Percentiles rank a stretch among this genome's conserved stretches.
Conservation (phyloP, 2,888 invertebrate species). For the Pogonocherus hispidulus region DNA sequence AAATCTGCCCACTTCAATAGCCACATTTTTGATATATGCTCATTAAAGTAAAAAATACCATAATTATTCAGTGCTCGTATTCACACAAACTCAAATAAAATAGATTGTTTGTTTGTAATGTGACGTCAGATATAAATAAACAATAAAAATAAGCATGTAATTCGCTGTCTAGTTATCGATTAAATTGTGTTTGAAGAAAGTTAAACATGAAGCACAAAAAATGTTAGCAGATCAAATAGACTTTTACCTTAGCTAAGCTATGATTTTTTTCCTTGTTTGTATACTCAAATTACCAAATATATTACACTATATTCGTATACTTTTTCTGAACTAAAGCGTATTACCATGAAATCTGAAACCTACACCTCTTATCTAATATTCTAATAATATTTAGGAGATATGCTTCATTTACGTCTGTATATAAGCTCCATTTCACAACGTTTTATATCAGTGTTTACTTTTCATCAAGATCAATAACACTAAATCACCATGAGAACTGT, state of each 20-base stretch:
- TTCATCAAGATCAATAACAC: not conserved
- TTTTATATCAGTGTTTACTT: conserved; percentile 1
- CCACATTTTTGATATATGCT: too few relatives aligned
- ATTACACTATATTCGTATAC: not conserved
- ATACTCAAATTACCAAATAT: not conserved
- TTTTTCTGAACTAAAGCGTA: not conserved
- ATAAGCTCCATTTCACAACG: not conserved
- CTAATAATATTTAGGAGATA: not conserved
- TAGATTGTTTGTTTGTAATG: too few relatives aligned
- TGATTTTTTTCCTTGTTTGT: not conserved
- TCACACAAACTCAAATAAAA: too few relatives aligned
- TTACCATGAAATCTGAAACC: conserved; percentile 10
- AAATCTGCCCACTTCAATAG: too few relatives aligned
- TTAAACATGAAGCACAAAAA: not conserved
- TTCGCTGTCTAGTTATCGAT: not conserved
- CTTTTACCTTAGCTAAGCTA: not conserved
- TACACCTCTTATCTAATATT: not conserved
- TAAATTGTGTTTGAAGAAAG: not conserved
- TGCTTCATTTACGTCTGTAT: conserved; percentile 1
- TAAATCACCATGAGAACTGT: conserved; percentile 2
- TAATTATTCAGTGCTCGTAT: too few relatives aligned
- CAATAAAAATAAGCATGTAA: not conserved
- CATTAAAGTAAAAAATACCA: too few relatives aligned
- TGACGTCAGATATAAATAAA: too few relatives aligned
- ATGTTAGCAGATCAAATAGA: not conserved